Percentiles rank a stretch among this genome's conserved stretches.
Conservation (phyloP, 2,797 vertebrate species). For the Ctenopoma multispine region DNA sequence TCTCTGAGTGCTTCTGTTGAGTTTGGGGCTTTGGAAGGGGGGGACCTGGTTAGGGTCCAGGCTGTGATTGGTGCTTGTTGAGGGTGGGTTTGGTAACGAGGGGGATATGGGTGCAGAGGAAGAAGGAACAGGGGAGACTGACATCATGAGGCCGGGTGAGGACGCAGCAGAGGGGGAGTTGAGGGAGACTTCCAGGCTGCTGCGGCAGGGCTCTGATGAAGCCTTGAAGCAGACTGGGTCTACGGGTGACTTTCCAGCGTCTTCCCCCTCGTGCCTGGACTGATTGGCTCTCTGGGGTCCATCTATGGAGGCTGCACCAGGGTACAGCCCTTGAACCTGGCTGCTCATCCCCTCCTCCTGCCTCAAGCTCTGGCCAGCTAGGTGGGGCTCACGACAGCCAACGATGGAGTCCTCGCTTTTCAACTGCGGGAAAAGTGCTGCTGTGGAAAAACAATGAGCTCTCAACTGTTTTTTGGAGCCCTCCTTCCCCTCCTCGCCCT, state of each 20-base stretch:
- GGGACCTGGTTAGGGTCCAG: conserved; percentile 81
- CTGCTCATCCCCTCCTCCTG: conserved; percentile 73
- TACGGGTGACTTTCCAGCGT: conserved; percentile 78
- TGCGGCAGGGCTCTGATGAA: conserved; percentile 88
- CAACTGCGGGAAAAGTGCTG: conserved; percentile 72
- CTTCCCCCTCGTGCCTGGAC: conserved; percentile 78
- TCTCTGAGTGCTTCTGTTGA: conserved; percentile 92
- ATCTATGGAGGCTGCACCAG: conserved; percentile 68
- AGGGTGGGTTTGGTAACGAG: conserved; percentile 80
- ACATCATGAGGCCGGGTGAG: conserved; percentile 92
- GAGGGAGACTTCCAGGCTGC: conserved; percentile 93
- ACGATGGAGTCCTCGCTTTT: conserved; percentile 77
- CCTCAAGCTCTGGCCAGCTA: conserved; percentile 74
- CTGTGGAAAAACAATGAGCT: conserved; percentile 76
- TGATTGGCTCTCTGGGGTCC: conserved; percentile 74
- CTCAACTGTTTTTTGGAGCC: conserved; percentile 62
- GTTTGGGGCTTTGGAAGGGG: conserved; percentile 84
- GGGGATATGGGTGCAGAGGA: conserved; percentile 94
- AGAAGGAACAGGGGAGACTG: conserved; percentile 91
- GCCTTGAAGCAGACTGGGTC: conserved; percentile 93
- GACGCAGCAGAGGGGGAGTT: conserved; percentile 94
- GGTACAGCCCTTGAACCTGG: conserved; percentile 70
- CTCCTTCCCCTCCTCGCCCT: conserved; percentile 79
- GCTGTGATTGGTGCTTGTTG: conserved; percentile 82
- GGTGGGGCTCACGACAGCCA: conserved; percentile 56